phyloP scores from a whole-genome alignment of 1,140 invertebrate species.

The Pollicipes pollicipes region DNA sequence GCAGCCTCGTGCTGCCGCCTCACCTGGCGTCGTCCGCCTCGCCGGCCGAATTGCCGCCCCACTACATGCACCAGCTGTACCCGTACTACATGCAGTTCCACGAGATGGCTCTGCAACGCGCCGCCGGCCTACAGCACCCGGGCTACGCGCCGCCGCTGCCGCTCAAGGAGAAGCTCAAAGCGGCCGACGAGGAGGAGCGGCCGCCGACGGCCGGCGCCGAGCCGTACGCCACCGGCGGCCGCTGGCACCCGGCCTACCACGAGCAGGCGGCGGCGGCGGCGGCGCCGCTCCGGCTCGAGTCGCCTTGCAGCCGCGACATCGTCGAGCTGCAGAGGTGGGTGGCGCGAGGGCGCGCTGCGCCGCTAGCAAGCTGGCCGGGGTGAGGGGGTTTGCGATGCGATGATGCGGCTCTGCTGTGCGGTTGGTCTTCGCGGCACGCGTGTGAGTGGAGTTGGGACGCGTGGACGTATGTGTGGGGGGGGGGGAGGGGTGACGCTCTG shows the following conservation, averaged over 20 bases:
- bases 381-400: too few relatives aligned
- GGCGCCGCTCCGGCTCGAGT: not conserved
- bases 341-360: too few relatives aligned
- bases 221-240: not conserved
- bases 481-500: too few relatives aligned
- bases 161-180: not conserved
- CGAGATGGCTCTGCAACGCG: not conserved
- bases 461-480: too few relatives aligned
- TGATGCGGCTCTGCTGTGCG: too few relatives aligned
- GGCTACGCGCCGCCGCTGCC: not conserved
- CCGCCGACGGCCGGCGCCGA: not conserved
- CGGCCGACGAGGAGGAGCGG: not conserved
- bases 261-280: not conserved
- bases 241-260: not conserved
- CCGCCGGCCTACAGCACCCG: not conserved
- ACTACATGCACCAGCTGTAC: not conserved
- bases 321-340: not conserved
- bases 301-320: not conserved
- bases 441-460: too few relatives aligned
- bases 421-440: too few relatives aligned
- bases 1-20: not conserved
- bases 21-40: not conserved
- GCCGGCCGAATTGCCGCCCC: too few relatives aligned
- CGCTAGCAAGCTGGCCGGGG: too few relatives aligned
- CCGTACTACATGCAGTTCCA: not conserved